Conservation (phyloP, 1,140 invertebrate species). For the Diabrotica virgifera region DNA sequence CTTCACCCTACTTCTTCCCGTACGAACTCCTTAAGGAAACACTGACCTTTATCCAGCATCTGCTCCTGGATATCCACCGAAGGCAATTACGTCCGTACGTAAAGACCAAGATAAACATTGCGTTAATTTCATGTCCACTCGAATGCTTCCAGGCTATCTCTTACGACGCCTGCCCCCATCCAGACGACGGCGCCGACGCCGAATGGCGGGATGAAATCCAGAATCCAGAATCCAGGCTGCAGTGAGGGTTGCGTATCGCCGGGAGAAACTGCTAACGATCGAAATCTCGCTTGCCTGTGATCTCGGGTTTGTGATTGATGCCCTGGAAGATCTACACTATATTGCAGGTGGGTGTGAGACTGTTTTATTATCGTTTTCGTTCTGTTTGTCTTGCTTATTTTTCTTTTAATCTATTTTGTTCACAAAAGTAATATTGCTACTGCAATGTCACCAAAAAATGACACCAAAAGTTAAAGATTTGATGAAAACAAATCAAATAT, state of each 20-base stretch:
- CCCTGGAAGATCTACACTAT: not conserved
- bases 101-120: conserved; percentile 10
- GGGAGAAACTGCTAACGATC: conserved; percentile 20
- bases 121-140: conserved; percentile 8
- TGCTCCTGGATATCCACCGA: conserved; percentile 1
- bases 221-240: conserved; percentile 31
- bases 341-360: conserved; percentile 20
- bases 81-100: conserved; percentile 11
- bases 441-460: no score
- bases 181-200: conserved; percentile 27
- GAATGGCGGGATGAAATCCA: conserved; percentile 25
- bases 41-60: conserved; percentile 13
- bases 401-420: no score
- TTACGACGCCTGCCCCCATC: conserved; percentile 14
- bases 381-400: no score
- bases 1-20: not conserved
- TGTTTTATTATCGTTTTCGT: no score
- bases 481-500: no score
- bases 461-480: no score
- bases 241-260: conserved; percentile 36
- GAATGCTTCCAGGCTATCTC: conserved; percentile 5
- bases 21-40: conserved; percentile 4
- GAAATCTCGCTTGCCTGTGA: conserved; percentile 12
- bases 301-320: conserved; percentile 18
- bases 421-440: no score